These are phyloP conservation scores for Ciona savignyi DNA, from an alignment of 23 tunicate species.

Conservation along the genomic window DNA sequence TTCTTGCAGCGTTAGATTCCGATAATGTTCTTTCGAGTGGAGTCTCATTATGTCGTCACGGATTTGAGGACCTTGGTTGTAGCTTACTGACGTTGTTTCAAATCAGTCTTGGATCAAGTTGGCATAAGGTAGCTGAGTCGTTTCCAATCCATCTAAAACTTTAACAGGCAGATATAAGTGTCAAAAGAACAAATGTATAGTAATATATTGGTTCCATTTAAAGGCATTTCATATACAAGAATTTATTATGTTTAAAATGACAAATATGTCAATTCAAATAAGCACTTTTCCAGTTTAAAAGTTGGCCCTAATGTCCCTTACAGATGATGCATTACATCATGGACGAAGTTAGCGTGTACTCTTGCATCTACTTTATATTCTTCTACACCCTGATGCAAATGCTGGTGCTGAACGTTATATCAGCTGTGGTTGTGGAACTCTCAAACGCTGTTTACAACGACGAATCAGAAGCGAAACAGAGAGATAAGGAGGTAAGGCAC, in stretches of 20 bases:
- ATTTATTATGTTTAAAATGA: background rate
- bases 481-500: slow-evolving; percentile 47
- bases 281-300: too few relatives aligned
- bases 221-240: too few relatives aligned
- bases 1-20: slow-evolving; percentile 1
- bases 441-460: slow-evolving; percentile 63
- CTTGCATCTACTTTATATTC: slow-evolving; percentile 64
- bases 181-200: too few relatives aligned
- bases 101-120: slow-evolving; percentile 88
- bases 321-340: slow-evolving; percentile 84
- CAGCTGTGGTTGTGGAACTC: slow-evolving; percentile 81
- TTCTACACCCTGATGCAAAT: slow-evolving; percentile 89
- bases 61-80: slow-evolving; percentile 79
- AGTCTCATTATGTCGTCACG: slow-evolving; percentile 56
- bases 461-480: slow-evolving; percentile 59
- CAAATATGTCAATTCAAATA: background rate
- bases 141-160: too few relatives aligned
- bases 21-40: slow-evolving; percentile 37
- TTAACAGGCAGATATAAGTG: too few relatives aligned
- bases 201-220: too few relatives aligned
- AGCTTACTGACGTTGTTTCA: slow-evolving; percentile 73
- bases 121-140: slow-evolving; percentile 66
- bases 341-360: slow-evolving; percentile 51
- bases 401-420: slow-evolving; percentile 77
- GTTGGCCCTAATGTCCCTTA: background rate